These are phyloP conservation scores for Phengaris alcon DNA, from an alignment of 2,888 invertebrate species.

Conservation along the genomic window DNA sequence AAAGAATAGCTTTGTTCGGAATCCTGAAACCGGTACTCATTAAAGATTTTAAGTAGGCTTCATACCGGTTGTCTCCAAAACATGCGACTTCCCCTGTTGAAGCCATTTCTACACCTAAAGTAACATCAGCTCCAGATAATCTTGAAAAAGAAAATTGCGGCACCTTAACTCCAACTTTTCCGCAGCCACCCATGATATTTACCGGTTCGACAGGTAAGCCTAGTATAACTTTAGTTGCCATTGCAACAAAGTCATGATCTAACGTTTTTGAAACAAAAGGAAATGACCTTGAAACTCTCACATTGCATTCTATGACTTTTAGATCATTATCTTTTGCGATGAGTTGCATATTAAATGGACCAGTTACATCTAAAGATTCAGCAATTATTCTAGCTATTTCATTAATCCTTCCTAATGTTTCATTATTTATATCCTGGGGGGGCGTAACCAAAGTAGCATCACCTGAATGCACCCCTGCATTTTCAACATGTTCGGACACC, in stretches of 20 bases:
- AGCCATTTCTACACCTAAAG: constrained; percentile 99
- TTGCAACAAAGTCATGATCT: constrained; percentile 97
- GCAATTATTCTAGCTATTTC: constrained; percentile 94
- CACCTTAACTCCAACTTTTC: constrained; percentile 97
- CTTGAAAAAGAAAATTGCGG: constrained; percentile 99
- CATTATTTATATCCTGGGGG: constrained; percentile 95
- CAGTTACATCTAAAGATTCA: constrained; percentile 93
- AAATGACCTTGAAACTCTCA: constrained; percentile 97
- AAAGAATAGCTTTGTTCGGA: constrained; percentile 94
- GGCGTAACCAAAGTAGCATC: constrained; percentile 99
- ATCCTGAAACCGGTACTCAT: constrained; percentile 98
- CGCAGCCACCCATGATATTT: constrained; percentile 88
- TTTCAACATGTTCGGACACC: constrained; percentile 98
- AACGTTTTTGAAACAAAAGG: constrained; percentile 99
- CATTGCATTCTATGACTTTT: constrained; percentile 99
- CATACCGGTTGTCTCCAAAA: constrained; percentile 97
- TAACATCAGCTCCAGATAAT: constrained; percentile 97
- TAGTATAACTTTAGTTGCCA: constrained; percentile 95
- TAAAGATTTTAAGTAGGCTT: constrained; percentile 98
- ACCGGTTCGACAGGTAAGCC: constrained; percentile 92
- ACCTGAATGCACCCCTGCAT: constrained; percentile 99
- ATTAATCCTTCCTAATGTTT: constrained; percentile 94
- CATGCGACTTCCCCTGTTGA: constrained; percentile 99
- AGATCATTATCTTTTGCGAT: constrained; percentile 97
- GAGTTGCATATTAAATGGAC: constrained; percentile 99